A percentile compares a stretch with the other conserved stretches of the same genome.
phyloP scores from a whole-genome alignment of 2,888 invertebrate genomes.

The Cordilura impudica region DNA sequence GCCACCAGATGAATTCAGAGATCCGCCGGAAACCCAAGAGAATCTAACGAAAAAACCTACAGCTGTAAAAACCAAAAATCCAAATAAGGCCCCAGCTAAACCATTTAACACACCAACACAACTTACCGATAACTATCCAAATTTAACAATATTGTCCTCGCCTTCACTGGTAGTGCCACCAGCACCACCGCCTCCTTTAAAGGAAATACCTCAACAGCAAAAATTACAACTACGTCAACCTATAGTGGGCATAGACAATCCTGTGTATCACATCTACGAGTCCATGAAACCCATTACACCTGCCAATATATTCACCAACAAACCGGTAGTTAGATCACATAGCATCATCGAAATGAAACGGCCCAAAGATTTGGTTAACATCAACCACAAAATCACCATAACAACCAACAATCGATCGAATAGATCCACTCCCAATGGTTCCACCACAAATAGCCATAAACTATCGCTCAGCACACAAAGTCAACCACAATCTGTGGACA shows the following conservation, averaged over 20 bases:
- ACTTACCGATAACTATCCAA: slow-evolving; percentile 38
- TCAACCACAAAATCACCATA: slow-evolving; percentile 28
- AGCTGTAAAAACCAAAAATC: slow-evolving; percentile 25
- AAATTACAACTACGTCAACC: slow-evolving; percentile 66
- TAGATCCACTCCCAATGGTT: slow-evolving; percentile 42
- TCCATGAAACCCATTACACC: slow-evolving; percentile 79
- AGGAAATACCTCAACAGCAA: slow-evolving; percentile 67
- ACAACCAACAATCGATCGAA: slow-evolving; percentile 33
- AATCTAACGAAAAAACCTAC: slow-evolving; percentile 23
- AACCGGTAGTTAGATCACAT: slow-evolving; percentile 72
- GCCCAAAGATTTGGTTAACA: slow-evolving; percentile 62
- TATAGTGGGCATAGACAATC: slow-evolving; percentile 82
- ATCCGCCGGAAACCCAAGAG: slow-evolving; percentile 73
- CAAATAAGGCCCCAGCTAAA: slow-evolving; percentile 30
- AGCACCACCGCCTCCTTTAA: slow-evolving; percentile 64
- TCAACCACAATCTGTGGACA: slow-evolving; percentile 43
- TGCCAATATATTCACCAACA: slow-evolving; percentile 70
- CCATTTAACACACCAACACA: slow-evolving; percentile 17
- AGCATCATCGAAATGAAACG: slow-evolving; percentile 73
- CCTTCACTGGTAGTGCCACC: slow-evolving; percentile 48
- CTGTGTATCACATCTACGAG: slow-evolving; percentile 89
- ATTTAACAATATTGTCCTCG: slow-evolving; percentile 34
- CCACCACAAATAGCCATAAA: slow-evolving; percentile 37
- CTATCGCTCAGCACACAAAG: slow-evolving; percentile 37
- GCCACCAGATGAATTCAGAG: slow-evolving; percentile 86